These are phyloP conservation scores for Scomberomorus guttatus DNA, from an alignment of 2,797 vertebrate genomes.

Conservation along the genomic window DNA sequence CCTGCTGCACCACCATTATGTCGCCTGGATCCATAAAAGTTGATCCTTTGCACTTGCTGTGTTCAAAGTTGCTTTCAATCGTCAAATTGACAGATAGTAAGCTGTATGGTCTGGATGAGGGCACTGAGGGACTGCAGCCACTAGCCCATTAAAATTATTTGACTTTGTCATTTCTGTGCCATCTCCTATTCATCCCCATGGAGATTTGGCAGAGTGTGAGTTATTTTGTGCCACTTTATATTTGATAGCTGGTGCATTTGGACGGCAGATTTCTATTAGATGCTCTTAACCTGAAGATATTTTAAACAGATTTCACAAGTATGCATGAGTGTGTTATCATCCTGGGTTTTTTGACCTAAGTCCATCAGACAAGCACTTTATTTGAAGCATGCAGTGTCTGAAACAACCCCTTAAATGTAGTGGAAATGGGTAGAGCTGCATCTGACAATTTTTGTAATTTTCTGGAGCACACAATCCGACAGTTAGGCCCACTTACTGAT, in stretches of 20 bases:
- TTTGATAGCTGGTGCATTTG: constrained; percentile 9
- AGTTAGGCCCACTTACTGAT: too few relatives aligned
- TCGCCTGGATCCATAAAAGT: constrained; percentile 51
- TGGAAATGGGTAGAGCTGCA: neutral
- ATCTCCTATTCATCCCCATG: constrained; percentile 41
- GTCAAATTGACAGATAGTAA: constrained; percentile 51
- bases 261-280: constrained; percentile 9
- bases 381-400: neutral
- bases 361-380: too few relatives aligned
- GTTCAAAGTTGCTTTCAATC: constrained; percentile 51
- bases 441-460: neutral
- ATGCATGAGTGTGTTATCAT: neutral
- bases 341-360: neutral
- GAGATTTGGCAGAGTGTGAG: constrained; percentile 36
- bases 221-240: constrained; percentile 37
- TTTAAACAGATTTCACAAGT: neutral
- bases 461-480: too few relatives aligned
- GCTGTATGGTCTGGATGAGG: constrained; percentile 42
- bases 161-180: constrained; percentile 50
- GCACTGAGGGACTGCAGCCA: constrained; percentile 44
- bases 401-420: neutral
- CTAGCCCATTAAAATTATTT: constrained; percentile 65
- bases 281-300: constrained; percentile 14
- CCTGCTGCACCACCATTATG: constrained; percentile 1
- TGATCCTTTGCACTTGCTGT: constrained; percentile 41